Conservation (phyloP, 35 echinoderm and acorn worm species). For the Lytechinus variegatus region DNA sequence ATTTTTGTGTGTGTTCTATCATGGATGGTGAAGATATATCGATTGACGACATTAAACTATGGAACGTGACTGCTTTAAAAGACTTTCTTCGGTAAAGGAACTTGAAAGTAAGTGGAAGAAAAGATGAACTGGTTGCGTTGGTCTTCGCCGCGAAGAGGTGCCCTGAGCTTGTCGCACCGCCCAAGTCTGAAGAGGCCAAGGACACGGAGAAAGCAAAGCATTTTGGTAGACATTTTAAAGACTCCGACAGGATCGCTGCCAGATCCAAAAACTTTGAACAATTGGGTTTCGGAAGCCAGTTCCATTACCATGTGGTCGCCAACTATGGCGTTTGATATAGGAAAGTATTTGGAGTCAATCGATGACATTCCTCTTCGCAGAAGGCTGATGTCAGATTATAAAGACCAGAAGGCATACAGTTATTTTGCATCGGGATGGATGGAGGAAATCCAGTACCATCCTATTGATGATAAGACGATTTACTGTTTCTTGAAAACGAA, state of each 20-base stretch:
- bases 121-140: slow-evolving; percentile 59
- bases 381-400: slow-evolving; percentile 56
- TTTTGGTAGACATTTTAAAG: neutral
- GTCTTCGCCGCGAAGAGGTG: slow-evolving; percentile 49
- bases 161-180: neutral
- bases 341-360: neutral
- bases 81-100: slow-evolving; percentile 56
- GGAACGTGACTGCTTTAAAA: neutral
- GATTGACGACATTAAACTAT: too few relatives aligned
- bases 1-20: too few relatives aligned
- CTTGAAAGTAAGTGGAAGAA: slow-evolving; percentile 55
- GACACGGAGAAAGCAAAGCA: neutral
- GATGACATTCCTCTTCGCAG: neutral
- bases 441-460: slow-evolving; percentile 43
- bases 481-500: slow-evolving; percentile 44
- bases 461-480: neutral
- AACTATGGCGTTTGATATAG: neutral
- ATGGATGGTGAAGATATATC: too few relatives aligned
- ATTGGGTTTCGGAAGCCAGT: neutral
- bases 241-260: neutral
- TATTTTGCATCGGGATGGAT: slow-evolving; percentile 61
- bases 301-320: neutral
- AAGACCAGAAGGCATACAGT: slow-evolving; percentile 61
- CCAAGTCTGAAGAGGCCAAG: neutral
- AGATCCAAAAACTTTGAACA: neutral